Conservation (phyloP, 2,113 vertebrate species). For the Pachyramphus minor region DNA sequence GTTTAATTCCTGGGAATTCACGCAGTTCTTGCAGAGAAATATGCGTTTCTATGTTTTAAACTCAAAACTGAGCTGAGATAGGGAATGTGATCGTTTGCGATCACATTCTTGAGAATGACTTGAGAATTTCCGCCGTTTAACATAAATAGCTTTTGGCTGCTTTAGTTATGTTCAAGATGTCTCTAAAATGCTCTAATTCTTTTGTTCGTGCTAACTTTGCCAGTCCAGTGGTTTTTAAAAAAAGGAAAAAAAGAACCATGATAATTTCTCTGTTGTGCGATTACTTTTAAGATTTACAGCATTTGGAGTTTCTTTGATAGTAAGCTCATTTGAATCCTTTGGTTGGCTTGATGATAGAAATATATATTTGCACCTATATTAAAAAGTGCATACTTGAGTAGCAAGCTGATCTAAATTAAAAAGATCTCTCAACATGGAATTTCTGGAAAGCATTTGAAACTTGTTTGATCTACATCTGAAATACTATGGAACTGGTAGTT, state of each 20-base stretch:
- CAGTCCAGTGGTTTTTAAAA: not conserved
- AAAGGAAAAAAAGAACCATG: too few species aligned
- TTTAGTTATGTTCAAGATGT: not conserved
- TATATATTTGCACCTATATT: not conserved
- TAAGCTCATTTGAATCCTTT: not conserved
- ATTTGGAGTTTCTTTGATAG: not conserved
- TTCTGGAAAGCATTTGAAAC: not conserved
- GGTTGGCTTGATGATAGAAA: not conserved
- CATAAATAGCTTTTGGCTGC: not conserved
- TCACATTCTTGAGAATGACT: too few species aligned
- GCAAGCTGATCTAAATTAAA: not conserved
- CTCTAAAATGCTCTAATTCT: not conserved
- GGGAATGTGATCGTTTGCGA: accelerated
- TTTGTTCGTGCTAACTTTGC: not conserved
- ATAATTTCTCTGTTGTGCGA: not conserved
- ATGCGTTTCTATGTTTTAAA: not conserved
- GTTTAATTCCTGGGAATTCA: not conserved
- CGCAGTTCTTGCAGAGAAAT: not conserved
- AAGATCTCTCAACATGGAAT: not conserved
- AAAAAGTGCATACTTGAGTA: not conserved
- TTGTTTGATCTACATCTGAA: not conserved
- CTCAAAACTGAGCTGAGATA: not conserved
- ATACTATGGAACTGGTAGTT: not conserved
- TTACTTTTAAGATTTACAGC: not conserved
- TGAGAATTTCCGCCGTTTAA: not conserved